These are phyloP conservation scores for Ostrea denselamellosa DNA, from an alignment of 1,140 invertebrate genomes.

Conservation along the genomic window DNA sequence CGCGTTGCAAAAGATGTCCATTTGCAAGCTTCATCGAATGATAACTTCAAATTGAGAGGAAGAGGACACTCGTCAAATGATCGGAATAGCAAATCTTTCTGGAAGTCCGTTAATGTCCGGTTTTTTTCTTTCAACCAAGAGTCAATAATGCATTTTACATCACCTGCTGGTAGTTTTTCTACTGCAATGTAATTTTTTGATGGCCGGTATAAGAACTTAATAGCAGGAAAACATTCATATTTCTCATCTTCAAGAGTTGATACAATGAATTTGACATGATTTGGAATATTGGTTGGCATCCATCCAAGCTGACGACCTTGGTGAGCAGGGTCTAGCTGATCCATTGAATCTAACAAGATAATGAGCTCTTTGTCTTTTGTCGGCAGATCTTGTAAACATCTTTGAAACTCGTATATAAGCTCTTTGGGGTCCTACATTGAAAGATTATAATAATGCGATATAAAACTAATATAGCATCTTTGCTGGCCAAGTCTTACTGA, in stretches of 20 bases:
- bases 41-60: slow-evolving; percentile 72
- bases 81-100: slow-evolving; percentile 61
- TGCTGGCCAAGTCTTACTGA: too few species aligned
- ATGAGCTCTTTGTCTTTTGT: background rate
- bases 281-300: slow-evolving; percentile 65
- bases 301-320: slow-evolving; percentile 55
- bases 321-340: slow-evolving; percentile 51
- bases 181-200: slow-evolving; percentile 55
- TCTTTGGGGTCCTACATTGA: background rate
- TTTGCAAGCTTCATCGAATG: slow-evolving; percentile 69
- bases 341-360: slow-evolving; percentile 51
- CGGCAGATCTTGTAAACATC: background rate
- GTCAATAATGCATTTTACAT: slow-evolving; percentile 66
- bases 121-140: slow-evolving; percentile 63
- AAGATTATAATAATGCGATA: background rate
- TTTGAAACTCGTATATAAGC: background rate
- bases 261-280: slow-evolving; percentile 85
- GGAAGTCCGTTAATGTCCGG: slow-evolving; percentile 64
- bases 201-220: slow-evolving; percentile 54
- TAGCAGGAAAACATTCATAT: slow-evolving; percentile 66
- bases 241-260: slow-evolving; percentile 73
- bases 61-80: slow-evolving; percentile 68
- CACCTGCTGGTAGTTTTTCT: slow-evolving; percentile 54
- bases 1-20: slow-evolving; percentile 70
- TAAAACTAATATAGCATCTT: background rate